A percentile compares a stretch with the other conserved stretches of the same genome.
These are phyloP conservation scores for Leptobrachium leishanense DNA, from an alignment of 2,113 vertebrate genomes.

Conservation along the genomic window DNA sequence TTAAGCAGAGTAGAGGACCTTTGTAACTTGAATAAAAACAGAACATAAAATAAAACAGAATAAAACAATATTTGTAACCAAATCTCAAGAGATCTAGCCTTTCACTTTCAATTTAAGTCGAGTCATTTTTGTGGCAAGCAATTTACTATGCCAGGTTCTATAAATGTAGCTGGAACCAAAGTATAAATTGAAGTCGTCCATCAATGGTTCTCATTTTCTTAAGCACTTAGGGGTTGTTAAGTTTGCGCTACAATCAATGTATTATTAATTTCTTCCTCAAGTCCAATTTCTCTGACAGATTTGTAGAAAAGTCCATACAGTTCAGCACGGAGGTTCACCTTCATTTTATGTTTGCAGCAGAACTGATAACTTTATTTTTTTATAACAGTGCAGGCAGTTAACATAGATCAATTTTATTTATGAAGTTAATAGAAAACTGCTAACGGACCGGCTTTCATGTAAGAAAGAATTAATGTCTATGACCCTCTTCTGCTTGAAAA, in stretches of 20 bases:
- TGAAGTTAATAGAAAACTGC: conserved; percentile 62
- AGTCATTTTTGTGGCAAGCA: conserved; percentile 19
- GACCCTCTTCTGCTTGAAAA: conserved; percentile 56
- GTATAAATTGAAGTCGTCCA: conserved; percentile 34
- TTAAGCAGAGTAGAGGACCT: conserved; percentile 51
- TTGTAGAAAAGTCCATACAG: conserved; percentile 56
- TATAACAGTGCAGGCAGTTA: conserved; percentile 55
- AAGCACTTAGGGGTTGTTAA: conserved; percentile 69
- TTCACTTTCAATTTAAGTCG: conserved; percentile 17
- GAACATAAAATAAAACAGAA: conserved; percentile 12
- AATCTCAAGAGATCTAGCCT: conserved; percentile 30
- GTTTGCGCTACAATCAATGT: conserved; percentile 61
- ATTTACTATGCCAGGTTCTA: conserved; percentile 22
- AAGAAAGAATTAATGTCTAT: too few species aligned
- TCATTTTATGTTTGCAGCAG: conserved; percentile 61
- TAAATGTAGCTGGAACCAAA: background rate
- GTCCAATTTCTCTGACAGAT: conserved; percentile 58
- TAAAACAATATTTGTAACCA: conserved; percentile 22
- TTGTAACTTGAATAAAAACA: conserved; percentile 9
- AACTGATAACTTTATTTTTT: conserved; percentile 58
- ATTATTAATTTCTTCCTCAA: conserved; percentile 68
- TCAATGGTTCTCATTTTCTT: conserved; percentile 56
- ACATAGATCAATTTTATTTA: conserved; percentile 70
- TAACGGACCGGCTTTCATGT: conserved; percentile 55
- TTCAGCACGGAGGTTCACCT: conserved; percentile 62